phyloP scores from a whole-genome alignment of 2,888 invertebrate genomes.

The Leptinotarsa rubiginosa region DNA sequence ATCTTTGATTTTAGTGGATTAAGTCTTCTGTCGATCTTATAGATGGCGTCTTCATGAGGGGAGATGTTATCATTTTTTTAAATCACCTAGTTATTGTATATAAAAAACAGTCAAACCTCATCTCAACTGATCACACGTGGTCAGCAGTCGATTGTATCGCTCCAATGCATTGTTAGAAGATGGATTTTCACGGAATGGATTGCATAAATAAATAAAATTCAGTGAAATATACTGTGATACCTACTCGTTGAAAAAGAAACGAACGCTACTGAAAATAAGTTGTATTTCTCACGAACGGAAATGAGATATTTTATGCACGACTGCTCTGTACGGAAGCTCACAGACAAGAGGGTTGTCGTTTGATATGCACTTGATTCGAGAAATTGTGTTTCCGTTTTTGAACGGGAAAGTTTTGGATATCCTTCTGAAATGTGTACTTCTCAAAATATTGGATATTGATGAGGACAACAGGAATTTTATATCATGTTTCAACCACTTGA shows the following conservation, averaged over 20 bases:
- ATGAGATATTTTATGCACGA: conserved; percentile 20
- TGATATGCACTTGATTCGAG: conserved; percentile 12
- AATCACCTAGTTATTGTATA: no score
- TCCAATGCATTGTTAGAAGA: no score
- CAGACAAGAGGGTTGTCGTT: conserved; percentile 20
- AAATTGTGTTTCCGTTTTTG: background rate
- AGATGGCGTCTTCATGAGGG: no score
- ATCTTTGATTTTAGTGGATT: no score
- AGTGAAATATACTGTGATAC: conserved; percentile 12
- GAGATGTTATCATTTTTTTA: no score
- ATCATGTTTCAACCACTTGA: background rate
- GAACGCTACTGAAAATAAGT: conserved; percentile 18
- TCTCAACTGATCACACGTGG: no score
- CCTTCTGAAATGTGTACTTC: background rate
- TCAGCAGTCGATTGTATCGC: no score
- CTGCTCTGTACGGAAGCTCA: background rate
- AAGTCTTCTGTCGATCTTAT: no score
- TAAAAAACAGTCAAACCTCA: no score
- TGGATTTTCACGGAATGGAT: no score
- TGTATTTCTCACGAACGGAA: conserved; percentile 6
- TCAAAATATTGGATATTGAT: background rate
- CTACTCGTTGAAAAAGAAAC: conserved; percentile 21
- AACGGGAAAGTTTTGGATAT: background rate
- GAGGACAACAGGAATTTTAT: background rate
- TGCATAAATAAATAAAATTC: background rate